phyloP scores from a whole-genome alignment of 2,888 invertebrate genomes.

The Tyria jacobaeae region DNA sequence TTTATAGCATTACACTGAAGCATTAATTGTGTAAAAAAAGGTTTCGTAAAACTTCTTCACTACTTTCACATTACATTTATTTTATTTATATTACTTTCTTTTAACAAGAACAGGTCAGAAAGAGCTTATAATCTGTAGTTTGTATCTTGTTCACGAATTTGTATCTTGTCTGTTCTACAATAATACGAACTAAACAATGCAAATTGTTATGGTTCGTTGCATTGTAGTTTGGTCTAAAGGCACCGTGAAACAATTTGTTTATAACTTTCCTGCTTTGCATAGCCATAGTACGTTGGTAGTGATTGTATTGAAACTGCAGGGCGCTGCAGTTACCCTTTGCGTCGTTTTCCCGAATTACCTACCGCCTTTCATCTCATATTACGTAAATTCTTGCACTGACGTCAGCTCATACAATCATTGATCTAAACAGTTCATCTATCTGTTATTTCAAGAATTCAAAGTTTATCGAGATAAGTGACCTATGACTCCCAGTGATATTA shows the following conservation, averaged over 20 bases:
- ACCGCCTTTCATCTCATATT: not conserved
- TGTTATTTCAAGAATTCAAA: not conserved
- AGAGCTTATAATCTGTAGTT: not conserved
- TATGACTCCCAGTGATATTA: not conserved
- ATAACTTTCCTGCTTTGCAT: slow-evolving; percentile 6
- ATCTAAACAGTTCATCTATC: not conserved
- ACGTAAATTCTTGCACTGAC: not conserved
- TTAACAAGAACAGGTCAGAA: not conserved
- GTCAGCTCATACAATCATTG: not conserved
- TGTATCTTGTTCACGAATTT: not conserved
- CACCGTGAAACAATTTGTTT: slow-evolving; percentile 15
- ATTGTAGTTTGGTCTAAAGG: slow-evolving; percentile 15
- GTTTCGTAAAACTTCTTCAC: not conserved
- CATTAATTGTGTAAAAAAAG: not conserved
- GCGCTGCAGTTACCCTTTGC: not conserved
- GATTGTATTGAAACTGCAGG: not conserved
- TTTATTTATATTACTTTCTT: not conserved
- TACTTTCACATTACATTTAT: not conserved
- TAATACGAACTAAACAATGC: slow-evolving; percentile 13
- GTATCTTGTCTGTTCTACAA: slow-evolving; percentile 13
- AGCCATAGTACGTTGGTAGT: not conserved
- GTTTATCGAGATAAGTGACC: not conserved
- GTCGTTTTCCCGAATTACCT: not conserved
- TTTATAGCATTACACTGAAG: no score
- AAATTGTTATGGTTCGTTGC: slow-evolving; percentile 13